A percentile compares a stretch with the other conserved stretches of the same genome.
Evolutionary conservation across 1,140 invertebrate species (phyloP).

Genomic region (Epicauta chinensis): DNA sequence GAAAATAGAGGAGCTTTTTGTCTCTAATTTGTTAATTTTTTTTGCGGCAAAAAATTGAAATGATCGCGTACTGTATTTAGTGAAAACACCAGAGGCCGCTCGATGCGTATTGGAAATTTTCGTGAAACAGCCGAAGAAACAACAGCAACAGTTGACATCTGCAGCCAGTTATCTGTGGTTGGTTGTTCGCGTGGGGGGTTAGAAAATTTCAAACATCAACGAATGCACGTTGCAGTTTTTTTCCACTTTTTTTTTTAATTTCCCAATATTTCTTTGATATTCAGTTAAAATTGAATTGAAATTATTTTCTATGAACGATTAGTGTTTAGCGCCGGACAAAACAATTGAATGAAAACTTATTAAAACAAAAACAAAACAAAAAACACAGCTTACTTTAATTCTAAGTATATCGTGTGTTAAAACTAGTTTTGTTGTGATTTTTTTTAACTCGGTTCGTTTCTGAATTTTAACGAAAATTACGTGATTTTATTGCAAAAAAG

Average conservation of each 20-base stretch:
- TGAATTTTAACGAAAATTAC: neutral
- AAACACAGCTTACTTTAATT: neutral
- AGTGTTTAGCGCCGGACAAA: too few relatives aligned
- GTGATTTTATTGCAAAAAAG: neutral
- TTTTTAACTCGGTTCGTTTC: neutral
- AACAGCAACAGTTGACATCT: constrained; percentile 5
- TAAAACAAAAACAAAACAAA: too few relatives aligned
- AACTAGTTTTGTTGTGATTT: neutral
- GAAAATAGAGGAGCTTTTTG: too few relatives aligned
- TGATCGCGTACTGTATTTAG: too few relatives aligned
- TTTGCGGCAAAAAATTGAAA: too few relatives aligned
- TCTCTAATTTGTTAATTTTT: too few relatives aligned
- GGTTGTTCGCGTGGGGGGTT: neutral
- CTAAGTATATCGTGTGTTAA: neutral
- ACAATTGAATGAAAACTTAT: too few relatives aligned
- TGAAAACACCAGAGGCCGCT: neutral
- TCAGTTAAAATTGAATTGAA: too few relatives aligned
- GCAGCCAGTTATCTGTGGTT: neutral
- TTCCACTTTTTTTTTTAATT: neutral
- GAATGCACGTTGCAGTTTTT: neutral
- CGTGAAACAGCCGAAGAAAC: too few relatives aligned
- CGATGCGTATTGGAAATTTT: neutral
- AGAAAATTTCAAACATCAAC: neutral
- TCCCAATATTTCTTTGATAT: neutral
- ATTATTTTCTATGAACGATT: too few relatives aligned